These are phyloP conservation scores for Adineta ricciae DNA, from an alignment of 2,888 invertebrate genomes.

Conservation along the genomic window DNA sequence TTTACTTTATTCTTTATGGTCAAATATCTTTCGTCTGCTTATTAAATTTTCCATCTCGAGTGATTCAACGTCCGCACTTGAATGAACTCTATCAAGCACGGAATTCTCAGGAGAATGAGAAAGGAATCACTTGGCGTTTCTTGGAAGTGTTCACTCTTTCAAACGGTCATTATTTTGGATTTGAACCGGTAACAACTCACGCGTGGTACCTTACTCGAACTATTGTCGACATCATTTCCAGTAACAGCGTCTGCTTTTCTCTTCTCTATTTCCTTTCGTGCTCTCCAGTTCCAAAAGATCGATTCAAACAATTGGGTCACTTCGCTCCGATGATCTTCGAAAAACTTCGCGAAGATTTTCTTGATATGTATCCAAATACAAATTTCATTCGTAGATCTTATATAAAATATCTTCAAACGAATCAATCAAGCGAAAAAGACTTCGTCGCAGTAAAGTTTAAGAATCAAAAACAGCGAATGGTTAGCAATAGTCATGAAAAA, in stretches of 20 bases:
- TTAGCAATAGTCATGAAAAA: not conserved
- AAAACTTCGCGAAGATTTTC: conserved; percentile 13
- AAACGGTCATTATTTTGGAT: conserved; percentile 13
- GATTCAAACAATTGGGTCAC: not conserved
- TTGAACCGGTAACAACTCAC: not conserved
- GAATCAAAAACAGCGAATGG: not conserved
- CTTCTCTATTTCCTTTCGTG: too few relatives aligned
- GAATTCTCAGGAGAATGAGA: not conserved
- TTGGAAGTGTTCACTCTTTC: not conserved
- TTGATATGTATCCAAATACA: not conserved
- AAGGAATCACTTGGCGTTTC: not conserved
- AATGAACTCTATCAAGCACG: too few relatives aligned
- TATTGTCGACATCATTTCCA: not conserved
- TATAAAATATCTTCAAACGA: not conserved
- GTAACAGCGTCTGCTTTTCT: not conserved
- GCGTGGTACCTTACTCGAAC: not conserved
- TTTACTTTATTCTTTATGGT: conserved; percentile 7
- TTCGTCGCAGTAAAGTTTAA: not conserved
- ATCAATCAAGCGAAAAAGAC: not conserved
- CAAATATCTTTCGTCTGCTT: not conserved
- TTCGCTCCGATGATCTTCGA: conserved; percentile 20
- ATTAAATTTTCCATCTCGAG: not conserved
- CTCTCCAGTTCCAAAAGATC: not conserved
- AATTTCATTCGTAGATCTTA: not conserved
- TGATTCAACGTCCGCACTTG: not conserved